These are phyloP conservation scores for Oikopleura albicans DNA, from an alignment of 23 tunicate genomes.

Conservation along the genomic window DNA sequence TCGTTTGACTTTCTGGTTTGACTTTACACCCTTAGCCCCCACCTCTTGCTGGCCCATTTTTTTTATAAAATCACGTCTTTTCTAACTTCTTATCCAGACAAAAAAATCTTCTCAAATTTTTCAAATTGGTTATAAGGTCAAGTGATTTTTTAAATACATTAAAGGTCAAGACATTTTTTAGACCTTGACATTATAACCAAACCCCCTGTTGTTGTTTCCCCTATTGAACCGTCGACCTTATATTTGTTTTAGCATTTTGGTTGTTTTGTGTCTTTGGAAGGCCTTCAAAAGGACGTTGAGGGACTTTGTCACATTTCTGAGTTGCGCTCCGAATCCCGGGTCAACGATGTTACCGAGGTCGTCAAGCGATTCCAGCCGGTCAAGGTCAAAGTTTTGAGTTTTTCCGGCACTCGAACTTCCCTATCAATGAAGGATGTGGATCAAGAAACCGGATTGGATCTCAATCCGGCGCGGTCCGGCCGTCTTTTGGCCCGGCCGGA, in stretches of 20 bases:
- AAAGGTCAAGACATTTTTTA: too few species aligned
- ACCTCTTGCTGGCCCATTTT: too few species aligned
- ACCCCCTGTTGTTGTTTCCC: too few species aligned
- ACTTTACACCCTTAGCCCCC: too few species aligned
- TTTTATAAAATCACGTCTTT: too few species aligned
- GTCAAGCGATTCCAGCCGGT: conserved; percentile 49
- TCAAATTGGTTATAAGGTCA: too few species aligned
- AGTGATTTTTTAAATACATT: too few species aligned
- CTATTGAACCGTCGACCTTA: too few species aligned
- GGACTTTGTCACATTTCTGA: conserved; percentile 84
- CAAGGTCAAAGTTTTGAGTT: conserved; percentile 59
- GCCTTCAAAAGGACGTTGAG: conserved; percentile 34
- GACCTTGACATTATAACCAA: too few species aligned
- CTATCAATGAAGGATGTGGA: conserved; percentile 83
- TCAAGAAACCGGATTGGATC: conserved; percentile 66
- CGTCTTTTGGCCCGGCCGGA: conserved; percentile 23
- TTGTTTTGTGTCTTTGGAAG: conserved; percentile 69
- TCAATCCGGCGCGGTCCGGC: conserved; percentile 33
- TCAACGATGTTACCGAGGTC: conserved; percentile 53
- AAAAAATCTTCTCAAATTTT: too few species aligned
- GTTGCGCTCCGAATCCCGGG: conserved; percentile 50
- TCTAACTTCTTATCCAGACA: too few species aligned
- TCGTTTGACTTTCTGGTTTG: too few species aligned
- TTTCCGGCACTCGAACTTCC: conserved; percentile 49
- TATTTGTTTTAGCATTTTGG: conserved; percentile 97